Percentiles rank a stretch among this genome's conserved stretches.
Conservation (phyloP, 2,797 vertebrate genomes). For the Halcyon badia region DNA sequence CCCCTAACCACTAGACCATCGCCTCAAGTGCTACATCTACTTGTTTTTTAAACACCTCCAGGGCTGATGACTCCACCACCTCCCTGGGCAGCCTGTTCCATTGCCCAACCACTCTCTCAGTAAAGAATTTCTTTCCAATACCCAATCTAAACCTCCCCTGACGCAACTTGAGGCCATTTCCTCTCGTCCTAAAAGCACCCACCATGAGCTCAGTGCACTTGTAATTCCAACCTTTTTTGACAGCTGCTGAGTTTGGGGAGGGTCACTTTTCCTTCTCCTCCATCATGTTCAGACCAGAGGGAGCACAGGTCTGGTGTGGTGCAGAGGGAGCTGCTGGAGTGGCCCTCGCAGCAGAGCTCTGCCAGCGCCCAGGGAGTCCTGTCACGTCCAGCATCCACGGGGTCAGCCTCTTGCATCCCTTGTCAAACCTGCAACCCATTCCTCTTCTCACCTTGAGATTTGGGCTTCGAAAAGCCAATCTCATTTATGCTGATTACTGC, state of each 20-base stretch:
- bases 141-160: no score
- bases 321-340: not conserved
- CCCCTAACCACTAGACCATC: no score
- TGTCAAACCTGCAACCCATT: not conserved
- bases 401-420: not conserved
- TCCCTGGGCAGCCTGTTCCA: no score
- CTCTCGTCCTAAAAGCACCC: not conserved
- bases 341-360: not conserved
- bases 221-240: not conserved
- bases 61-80: no score
- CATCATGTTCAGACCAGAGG: not conserved
- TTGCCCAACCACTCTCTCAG: no score
- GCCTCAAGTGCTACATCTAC: no score
- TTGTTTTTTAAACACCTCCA: no score
- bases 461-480: not conserved
- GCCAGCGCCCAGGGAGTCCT: not conserved
- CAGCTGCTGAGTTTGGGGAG: not conserved
- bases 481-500: not conserved
- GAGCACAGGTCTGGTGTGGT: not conserved
- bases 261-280: not conserved
- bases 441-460: not conserved
- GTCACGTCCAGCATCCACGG: not conserved
- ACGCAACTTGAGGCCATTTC: no score
- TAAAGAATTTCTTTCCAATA: no score
- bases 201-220: rapidly evolving